Percentiles rank a stretch among this genome's conserved stretches.
phyloP scores from a whole-genome alignment of 2,797 vertebrate species.

The Chrysocyon brachyurus region DNA sequence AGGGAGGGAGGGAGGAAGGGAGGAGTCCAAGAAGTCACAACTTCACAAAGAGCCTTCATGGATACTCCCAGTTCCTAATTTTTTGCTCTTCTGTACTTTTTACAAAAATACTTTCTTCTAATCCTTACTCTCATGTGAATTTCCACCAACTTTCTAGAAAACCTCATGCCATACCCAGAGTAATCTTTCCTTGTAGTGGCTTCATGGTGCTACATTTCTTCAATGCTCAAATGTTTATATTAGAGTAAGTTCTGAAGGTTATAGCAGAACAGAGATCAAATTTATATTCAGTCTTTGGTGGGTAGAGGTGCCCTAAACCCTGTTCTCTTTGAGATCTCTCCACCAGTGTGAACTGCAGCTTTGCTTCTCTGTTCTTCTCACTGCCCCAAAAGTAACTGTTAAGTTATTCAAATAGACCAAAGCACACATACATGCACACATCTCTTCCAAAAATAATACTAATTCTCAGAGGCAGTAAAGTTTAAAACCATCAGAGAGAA shows the following conservation, averaged over 20 bases:
- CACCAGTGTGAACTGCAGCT: background rate
- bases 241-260: background rate
- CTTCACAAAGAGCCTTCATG: background rate
- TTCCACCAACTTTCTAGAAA: background rate
- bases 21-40: background rate
- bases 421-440: background rate
- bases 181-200: background rate
- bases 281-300: background rate
- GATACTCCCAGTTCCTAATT: background rate
- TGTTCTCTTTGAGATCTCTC: background rate
- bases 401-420: background rate
- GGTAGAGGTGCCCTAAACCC: background rate
- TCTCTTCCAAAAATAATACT: background rate
- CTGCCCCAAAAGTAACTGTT: background rate
- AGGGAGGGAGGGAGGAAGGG: too few relatives aligned
- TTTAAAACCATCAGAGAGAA: constrained; percentile 8
- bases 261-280: background rate
- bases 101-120: background rate
- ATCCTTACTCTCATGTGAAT: background rate
- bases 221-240: background rate
- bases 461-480: background rate
- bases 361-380: background rate
- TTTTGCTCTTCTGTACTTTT: background rate
- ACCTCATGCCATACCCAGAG: background rate
- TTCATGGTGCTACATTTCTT: background rate